Percentiles rank a stretch among this genome's conserved stretches.
Evolutionary conservation across 2,797 vertebrate genomes (phyloP).

Genomic region (Poliocrania exsul): DNA sequence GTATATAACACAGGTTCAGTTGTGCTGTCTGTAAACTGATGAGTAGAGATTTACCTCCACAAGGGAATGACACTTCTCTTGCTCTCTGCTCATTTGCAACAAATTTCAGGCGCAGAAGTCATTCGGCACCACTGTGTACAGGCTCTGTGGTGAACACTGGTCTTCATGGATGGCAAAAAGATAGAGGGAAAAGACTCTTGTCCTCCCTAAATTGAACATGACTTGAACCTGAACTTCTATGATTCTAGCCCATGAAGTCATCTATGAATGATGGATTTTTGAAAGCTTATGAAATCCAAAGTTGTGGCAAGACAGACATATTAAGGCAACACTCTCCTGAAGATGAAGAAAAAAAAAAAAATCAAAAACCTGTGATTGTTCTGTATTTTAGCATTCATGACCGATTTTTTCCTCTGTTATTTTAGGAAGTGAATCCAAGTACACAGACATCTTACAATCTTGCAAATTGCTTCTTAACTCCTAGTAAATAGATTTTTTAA

Average conservation of each 20-base stretch:
- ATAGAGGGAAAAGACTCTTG: rapidly evolving
- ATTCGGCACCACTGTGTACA: background rate
- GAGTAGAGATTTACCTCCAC: background rate
- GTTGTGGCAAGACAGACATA: background rate
- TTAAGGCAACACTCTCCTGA: background rate
- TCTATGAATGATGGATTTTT: background rate
- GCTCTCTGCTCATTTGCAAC: background rate
- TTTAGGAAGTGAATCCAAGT: background rate
- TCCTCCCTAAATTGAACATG: background rate
- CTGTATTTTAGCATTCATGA: background rate
- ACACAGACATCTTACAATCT: background rate
- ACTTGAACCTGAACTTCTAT: background rate
- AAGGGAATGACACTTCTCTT: background rate
- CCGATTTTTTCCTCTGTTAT: background rate
- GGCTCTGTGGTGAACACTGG: background rate
- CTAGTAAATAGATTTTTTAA: background rate
- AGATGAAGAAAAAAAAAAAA: background rate
- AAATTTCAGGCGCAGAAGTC: background rate
- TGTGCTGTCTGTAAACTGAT: background rate
- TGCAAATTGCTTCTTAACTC: background rate
- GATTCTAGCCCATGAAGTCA: background rate
- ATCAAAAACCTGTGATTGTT: background rate
- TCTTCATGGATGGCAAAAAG: background rate
- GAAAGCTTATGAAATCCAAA: background rate
- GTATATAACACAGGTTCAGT: background rate